phyloP scores from a whole-genome alignment of 2,797 vertebrate species.

The Centroberyx gerrardi region DNA sequence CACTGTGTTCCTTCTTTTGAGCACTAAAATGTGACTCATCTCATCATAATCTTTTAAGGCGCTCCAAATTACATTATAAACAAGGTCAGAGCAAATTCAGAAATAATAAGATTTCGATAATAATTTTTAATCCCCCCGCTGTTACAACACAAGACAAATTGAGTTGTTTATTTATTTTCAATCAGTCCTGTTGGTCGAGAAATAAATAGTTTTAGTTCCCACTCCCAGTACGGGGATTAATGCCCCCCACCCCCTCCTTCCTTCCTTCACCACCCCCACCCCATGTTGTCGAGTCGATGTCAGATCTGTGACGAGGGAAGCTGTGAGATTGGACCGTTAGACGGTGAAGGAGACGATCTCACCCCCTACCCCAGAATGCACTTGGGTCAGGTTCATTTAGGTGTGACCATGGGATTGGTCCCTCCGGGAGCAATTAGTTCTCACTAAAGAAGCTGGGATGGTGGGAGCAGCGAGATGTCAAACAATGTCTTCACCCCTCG shows the following conservation, averaged over 20 bases:
- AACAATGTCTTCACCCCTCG: slow-evolving; percentile 86
- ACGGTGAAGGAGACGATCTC: slow-evolving; percentile 45
- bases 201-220: slow-evolving; percentile 60
- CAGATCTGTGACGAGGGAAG: slow-evolving; percentile 31
- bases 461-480: slow-evolving; percentile 88
- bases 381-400: slow-evolving; percentile 82
- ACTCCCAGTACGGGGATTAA: slow-evolving; percentile 48
- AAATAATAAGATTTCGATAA: slow-evolving; percentile 77
- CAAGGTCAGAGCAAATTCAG: slow-evolving; percentile 75
- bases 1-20: slow-evolving; percentile 60
- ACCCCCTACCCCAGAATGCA: slow-evolving; percentile 72
- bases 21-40: slow-evolving; percentile 65
- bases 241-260: neutral
- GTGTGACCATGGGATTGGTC: slow-evolving; percentile 89
- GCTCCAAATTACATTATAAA: slow-evolving; percentile 78
- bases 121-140: slow-evolving; percentile 71
- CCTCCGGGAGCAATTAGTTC: slow-evolving; percentile 95
- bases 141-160: slow-evolving; percentile 64
- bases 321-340: slow-evolving; percentile 31
- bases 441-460: slow-evolving; percentile 74
- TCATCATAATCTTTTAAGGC: slow-evolving; percentile 77
- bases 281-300: slow-evolving; percentile 50
- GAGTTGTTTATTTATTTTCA: slow-evolving; percentile 65
- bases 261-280: neutral
- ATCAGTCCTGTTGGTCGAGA: slow-evolving; percentile 38